Conservation (phyloP, 92 coral and sea anemone species). For the Pocillopora grandis region DNA sequence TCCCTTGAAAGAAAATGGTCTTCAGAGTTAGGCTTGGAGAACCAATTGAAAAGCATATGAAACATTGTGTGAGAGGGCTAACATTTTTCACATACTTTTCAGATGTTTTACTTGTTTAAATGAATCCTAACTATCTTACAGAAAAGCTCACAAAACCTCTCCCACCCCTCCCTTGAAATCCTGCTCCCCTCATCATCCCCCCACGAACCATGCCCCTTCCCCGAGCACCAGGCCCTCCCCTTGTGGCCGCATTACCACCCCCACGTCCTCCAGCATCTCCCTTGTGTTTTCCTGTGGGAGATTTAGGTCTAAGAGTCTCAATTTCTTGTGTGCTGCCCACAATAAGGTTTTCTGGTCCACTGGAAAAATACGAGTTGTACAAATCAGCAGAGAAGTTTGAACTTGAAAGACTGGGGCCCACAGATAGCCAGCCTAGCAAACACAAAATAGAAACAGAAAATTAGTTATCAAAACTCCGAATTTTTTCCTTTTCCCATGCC, state of each 20-base stretch:
- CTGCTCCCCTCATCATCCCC: slow-evolving; percentile 86
- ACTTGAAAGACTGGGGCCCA: slow-evolving; percentile 92
- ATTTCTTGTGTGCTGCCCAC: slow-evolving; percentile 95
- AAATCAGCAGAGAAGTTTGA: slow-evolving; percentile 91
- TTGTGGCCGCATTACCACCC: slow-evolving; percentile 59
- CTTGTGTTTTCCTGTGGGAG: slow-evolving; percentile 93
- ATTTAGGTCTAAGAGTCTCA: slow-evolving; percentile 96
- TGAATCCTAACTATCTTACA: slow-evolving; percentile 13
- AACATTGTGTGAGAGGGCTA: too few relatives aligned
- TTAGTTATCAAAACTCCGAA: too few relatives aligned
- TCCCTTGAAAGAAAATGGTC: too few relatives aligned
- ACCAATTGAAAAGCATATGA: too few relatives aligned
- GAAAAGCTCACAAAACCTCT: slow-evolving; percentile 47
- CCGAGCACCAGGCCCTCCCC: slow-evolving; percentile 73
- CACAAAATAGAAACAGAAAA: neutral
- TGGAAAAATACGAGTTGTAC: slow-evolving; percentile 92
- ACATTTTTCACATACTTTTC: too few relatives aligned
- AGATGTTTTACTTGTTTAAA: too few relatives aligned
- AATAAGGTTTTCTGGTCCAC: slow-evolving; percentile 76
- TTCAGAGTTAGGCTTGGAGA: too few relatives aligned
- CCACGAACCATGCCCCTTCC: slow-evolving; percentile 71
- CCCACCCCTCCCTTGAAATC: slow-evolving; percentile 77
- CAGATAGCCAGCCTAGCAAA: slow-evolving; percentile 89
- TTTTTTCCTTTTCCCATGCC: too few relatives aligned
- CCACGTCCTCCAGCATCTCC: slow-evolving; percentile 93